phyloP scores from a whole-genome alignment of 2,888 invertebrate genomes.

The Chalcis sispes region DNA sequence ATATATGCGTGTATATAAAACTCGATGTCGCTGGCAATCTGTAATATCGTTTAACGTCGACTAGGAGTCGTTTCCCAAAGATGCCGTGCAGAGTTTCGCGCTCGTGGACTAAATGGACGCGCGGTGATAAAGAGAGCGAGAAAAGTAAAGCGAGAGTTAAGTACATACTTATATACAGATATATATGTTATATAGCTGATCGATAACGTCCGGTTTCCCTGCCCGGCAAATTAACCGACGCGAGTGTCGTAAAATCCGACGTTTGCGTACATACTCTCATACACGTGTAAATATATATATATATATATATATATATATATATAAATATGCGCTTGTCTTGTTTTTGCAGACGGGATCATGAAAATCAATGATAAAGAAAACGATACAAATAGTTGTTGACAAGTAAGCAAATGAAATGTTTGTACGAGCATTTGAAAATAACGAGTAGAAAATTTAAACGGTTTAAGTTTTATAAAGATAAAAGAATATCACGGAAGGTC shows the following conservation, averaged over 20 bases:
- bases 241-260: constrained; percentile 37
- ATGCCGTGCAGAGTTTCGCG: no score
- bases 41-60: constrained; percentile 12
- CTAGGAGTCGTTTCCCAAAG: no score
- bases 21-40: constrained; percentile 8
- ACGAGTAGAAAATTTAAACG: not conserved
- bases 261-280: not conserved
- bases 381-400: not conserved
- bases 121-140: not conserved
- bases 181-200: constrained; percentile 3
- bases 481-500: no score
- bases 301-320: not conserved
- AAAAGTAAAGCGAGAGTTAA: not conserved
- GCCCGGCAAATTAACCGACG: constrained; percentile 35
- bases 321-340: not conserved
- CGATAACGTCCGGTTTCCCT: constrained; percentile 28
- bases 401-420: not conserved
- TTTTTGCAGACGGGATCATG: not conserved
- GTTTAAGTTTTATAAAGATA: no score
- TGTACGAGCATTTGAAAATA: not conserved
- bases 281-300: not conserved
- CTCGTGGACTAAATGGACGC: no score
- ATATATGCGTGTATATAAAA: no score
- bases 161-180: no score
- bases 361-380: constrained; percentile 34